These are phyloP conservation scores for Tiliacea aurago DNA, from an alignment of 2,888 invertebrate species.

Conservation along the genomic window DNA sequence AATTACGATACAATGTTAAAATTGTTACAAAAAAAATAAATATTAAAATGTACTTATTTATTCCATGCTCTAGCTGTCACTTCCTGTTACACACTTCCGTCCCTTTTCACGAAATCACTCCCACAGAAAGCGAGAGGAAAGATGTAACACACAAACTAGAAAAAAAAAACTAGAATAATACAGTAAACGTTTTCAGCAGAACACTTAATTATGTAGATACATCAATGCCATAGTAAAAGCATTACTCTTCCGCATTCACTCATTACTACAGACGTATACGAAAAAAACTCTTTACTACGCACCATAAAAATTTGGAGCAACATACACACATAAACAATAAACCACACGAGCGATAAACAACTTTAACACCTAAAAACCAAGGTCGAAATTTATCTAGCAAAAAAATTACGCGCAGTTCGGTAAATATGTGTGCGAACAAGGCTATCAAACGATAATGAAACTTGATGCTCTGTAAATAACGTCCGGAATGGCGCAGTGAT, in stretches of 20 bases:
- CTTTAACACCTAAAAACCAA: conserved; percentile 18
- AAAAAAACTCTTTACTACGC: conserved; percentile 51
- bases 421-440: conserved; percentile 54
- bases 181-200: conserved; percentile 26
- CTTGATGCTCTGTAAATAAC: conserved; percentile 49
- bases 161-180: conserved; percentile 3
- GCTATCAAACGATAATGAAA: conserved; percentile 53
- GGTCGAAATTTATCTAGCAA: conserved; percentile 14
- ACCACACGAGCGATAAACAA: conserved; percentile 36
- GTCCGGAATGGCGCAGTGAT: conserved; percentile 29
- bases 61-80: no score
- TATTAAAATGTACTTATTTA: no score
- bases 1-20: no score
- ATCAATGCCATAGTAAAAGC: conserved; percentile 45
- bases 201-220: conserved; percentile 24
- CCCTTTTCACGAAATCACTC: no score
- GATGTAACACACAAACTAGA: conserved; percentile 1
- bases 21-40: no score
- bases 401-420: conserved; percentile 34
- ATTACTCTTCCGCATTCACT: conserved; percentile 57
- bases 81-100: no score
- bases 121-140: no score
- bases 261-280: conserved; percentile 42
- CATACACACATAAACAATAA: conserved; percentile 47
- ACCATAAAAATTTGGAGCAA: conserved; percentile 48